phyloP scores from a whole-genome alignment of 2,113 vertebrate genomes.

The Sclerurus mexicanus region DNA sequence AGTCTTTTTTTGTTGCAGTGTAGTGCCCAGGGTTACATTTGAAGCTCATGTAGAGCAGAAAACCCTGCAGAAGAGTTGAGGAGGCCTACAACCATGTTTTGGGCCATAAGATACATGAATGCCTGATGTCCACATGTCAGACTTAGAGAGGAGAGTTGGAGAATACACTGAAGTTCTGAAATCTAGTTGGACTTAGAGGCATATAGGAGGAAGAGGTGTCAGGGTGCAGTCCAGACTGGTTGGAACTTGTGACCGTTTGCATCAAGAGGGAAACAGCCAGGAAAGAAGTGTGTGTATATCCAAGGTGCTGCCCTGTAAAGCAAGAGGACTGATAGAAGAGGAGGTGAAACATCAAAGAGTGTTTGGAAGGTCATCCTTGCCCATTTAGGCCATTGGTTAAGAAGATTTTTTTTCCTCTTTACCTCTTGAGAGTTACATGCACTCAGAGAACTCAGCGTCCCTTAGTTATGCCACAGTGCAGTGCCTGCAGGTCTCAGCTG shows the following conservation, averaged over 20 bases:
- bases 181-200: background rate
- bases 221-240: background rate
- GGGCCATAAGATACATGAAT: background rate
- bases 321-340: background rate
- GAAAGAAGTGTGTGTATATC: background rate
- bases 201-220: background rate
- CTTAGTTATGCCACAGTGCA: background rate
- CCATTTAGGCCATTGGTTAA: background rate
- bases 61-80: background rate
- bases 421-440: background rate
- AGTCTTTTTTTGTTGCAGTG: background rate
- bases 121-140: background rate
- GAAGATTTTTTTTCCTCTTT: background rate
- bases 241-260: background rate
- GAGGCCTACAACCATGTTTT: background rate
- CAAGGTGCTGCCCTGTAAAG: background rate
- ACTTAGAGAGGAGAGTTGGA: background rate
- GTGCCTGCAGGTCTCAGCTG: background rate
- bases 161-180: background rate
- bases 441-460: background rate
- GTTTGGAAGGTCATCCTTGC: background rate
- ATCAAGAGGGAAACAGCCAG: background rate
- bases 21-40: background rate
- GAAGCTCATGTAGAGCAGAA: background rate
- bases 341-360: background rate